Base-by-base conservation (phyloP, 2,113 vertebrate species). In the Pycnonotus jocosus region DNA sequence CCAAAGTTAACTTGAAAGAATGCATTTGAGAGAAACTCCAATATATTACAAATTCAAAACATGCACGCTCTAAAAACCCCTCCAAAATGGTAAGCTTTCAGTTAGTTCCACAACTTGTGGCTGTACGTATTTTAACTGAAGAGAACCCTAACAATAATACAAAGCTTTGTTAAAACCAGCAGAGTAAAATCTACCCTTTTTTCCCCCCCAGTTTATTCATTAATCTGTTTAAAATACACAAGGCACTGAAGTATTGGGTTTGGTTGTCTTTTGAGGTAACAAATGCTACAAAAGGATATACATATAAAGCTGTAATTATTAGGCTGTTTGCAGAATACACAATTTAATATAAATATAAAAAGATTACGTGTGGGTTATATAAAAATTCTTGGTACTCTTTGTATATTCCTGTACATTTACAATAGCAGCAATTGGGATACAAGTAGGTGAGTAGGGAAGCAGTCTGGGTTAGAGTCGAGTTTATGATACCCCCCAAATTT, bases 311-410 rank as follows among this genome's bases (percentile, higher is more conserved):
- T 96, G 94, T 56, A 86, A 86, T 92, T 95, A 94, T 90, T 81
- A 95, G 88, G 74, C 58, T 79, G 86, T 91, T 91, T 79, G 92
- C 78, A 95, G 95, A 88, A 94, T 92, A 94, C 85, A 95, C 44
- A 28, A 80, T 87, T 96, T 90, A 88, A 93, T 96, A 96, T 93
- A 97, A 96, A 97, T 96, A 96, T 80, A 85, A 94, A 94, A 90
- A 85, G 81, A 88, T 9, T 37, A 64, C 3, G 15, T 48, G 54
- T 7, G 57, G 21, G 62, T 64, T 94, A 79, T 86, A 83, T 92
- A 96, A 96, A 91, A 96, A 76, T 53, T 83, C 94, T 92, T 45
- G 45, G 73, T 88, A 95, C 57, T 94, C 92, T 97, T 91, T 81
- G 66, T 93, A 89, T 95, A 92, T 66, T 95, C 93, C 68, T 15